Evolutionary conservation across 2,888 invertebrate species (phyloP).

Genomic region (Cephus rjabovi): DNA sequence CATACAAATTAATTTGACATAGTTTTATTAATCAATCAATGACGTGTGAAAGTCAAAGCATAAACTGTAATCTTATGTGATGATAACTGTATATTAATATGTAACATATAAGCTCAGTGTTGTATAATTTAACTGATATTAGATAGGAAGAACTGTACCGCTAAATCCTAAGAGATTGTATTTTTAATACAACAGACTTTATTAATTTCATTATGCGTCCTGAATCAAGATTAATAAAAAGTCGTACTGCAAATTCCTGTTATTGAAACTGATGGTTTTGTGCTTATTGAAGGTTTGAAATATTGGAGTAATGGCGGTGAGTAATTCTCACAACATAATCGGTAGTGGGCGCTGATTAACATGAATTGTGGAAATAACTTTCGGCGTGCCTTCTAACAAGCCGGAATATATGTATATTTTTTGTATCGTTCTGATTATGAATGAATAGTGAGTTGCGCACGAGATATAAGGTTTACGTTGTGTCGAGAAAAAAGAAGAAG

Average conservation of each 20-base stretch:
- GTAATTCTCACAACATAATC: not conserved
- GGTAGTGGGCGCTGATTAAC: not conserved
- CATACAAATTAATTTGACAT: not conserved
- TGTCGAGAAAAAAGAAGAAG: not conserved
- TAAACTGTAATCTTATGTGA: not conserved
- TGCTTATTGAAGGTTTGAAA: not conserved
- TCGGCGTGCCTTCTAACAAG: not conserved
- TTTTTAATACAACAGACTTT: not conserved
- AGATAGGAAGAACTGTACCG: not conserved
- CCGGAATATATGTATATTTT: not conserved
- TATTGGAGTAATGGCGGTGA: not conserved
- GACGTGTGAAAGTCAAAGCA: not conserved
- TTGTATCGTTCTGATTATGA: not conserved
- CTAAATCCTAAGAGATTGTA: not conserved
- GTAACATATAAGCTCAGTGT: not conserved
- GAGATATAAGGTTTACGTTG: not conserved
- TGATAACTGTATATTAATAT: not conserved
- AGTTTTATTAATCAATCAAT: not conserved
- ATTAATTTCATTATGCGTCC: not conserved
- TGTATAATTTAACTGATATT: not conserved
- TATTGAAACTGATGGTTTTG: not conserved
- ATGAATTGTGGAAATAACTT: not conserved
- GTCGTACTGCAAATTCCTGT: not conserved
- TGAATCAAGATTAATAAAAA: not conserved
- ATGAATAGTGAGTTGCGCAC: not conserved